Evolutionary conservation across 2,888 invertebrate species (phyloP).

Genomic region (Caenorhabditis virilis): DNA sequence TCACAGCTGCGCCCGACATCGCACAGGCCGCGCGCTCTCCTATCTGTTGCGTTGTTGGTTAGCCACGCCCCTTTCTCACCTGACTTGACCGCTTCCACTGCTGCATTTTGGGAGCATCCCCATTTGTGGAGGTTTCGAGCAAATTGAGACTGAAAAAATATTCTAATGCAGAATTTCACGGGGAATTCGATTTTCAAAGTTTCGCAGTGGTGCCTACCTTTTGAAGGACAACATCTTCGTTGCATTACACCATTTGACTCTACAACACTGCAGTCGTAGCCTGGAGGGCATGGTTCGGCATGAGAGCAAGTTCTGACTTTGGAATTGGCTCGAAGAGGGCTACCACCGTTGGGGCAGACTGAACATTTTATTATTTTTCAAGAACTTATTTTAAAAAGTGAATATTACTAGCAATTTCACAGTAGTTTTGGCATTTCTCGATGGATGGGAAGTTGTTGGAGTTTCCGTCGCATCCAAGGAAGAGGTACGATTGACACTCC

Average conservation of each 20-base stretch:
- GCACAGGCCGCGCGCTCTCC: conserved; percentile 15
- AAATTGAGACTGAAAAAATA: conserved; percentile 39
- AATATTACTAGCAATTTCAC: conserved; percentile 51
- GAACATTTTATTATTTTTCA: neutral
- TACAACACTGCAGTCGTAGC: conserved; percentile 52
- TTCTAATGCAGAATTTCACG: no score
- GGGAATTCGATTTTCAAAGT: no score
- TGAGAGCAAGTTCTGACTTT: conserved; percentile 49
- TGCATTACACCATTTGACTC: conserved; percentile 48
- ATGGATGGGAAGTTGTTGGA: conserved; percentile 57
- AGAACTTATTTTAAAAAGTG: neutral
- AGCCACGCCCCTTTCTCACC: conserved; percentile 18
- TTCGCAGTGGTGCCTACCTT: conserved; percentile 19
- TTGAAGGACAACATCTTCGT: conserved; percentile 52
- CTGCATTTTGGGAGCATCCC: conserved; percentile 50
- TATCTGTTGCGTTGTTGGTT: conserved; percentile 9
- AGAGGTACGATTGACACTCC: conserved; percentile 55
- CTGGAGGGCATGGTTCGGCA: conserved; percentile 46
- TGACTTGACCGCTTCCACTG: conserved; percentile 45
- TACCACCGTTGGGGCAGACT: conserved; percentile 58
- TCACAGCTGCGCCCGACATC: conserved; percentile 17
- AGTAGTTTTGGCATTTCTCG: conserved; percentile 53
- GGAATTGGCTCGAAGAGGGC: conserved; percentile 45
- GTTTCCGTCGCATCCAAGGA: conserved; percentile 58
- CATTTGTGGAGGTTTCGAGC: conserved; percentile 50